Conservation (phyloP, 2,113 vertebrate species). For the Ifrita kowaldi region DNA sequence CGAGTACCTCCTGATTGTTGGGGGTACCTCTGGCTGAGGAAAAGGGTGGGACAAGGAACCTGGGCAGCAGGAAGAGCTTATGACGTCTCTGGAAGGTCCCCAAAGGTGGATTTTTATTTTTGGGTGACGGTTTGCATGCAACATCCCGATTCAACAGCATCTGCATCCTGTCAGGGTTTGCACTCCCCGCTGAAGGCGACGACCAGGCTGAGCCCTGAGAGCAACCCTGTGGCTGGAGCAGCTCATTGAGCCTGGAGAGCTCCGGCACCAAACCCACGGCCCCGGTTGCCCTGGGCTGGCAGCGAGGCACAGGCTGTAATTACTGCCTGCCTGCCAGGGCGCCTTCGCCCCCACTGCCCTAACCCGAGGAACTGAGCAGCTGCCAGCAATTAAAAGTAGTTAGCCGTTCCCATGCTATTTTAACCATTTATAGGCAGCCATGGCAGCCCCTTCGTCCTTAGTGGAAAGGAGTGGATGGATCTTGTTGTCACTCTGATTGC, state of each 20-base stretch:
- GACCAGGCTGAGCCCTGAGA: not conserved
- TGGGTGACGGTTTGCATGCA: rapidly evolving
- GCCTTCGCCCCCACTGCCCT: not conserved
- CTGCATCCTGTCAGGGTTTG: rapidly evolving
- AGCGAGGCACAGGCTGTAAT: not conserved
- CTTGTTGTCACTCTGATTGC: rapidly evolving
- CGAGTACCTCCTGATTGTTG: rapidly evolving
- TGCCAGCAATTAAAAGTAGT: slow-evolving; percentile 39
- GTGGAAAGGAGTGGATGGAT: rapidly evolving
- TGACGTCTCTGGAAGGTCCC: not conserved
- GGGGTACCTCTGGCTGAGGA: not conserved
- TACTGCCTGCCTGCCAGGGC: not conserved
- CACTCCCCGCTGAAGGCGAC: rapidly evolving
- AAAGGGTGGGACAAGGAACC: not conserved
- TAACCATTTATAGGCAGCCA: not conserved
- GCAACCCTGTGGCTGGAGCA: not conserved
- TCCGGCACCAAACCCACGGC: not conserved
- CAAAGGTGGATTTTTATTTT: not conserved
- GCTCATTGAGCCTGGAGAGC: not conserved
- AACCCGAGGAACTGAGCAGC: not conserved
- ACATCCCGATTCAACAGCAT: rapidly evolving
- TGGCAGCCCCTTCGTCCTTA: not conserved
- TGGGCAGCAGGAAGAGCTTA: rapidly evolving
- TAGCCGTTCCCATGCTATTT: slow-evolving; percentile 4
- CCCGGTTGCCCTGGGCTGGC: not conserved